Conservation (phyloP, 2,888 invertebrate species). For the Phyto melanocephala region DNA sequence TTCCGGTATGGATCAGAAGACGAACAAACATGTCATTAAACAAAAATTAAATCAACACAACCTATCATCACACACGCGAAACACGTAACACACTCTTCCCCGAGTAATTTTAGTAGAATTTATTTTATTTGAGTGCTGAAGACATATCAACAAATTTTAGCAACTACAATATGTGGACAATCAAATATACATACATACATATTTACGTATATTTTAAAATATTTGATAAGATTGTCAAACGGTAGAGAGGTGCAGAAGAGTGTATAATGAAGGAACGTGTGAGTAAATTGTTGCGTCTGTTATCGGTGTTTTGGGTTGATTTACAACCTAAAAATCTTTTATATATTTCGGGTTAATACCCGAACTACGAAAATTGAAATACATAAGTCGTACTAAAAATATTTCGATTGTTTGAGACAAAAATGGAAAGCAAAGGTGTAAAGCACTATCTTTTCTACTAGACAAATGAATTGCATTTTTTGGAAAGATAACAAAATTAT, state of each 20-base stretch:
- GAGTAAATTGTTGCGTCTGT: neutral
- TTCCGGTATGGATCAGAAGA: conserved; percentile 57
- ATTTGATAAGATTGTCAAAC: neutral
- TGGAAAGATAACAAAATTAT: no score
- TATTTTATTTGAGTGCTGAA: no score
- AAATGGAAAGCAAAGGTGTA: no score
- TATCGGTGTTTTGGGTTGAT: conserved; percentile 1
- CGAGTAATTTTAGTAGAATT: no score
- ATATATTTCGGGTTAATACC: no score
- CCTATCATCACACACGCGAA: conserved; percentile 13
- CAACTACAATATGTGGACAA: neutral
- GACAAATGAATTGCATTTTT: neutral
- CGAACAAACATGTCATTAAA: conserved; percentile 39
- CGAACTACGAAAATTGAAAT: no score
- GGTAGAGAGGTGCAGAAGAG: neutral
- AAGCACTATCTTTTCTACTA: neutral
- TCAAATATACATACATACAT: neutral
- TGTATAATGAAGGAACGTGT: neutral
- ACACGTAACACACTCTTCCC: no score
- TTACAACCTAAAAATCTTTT: no score
- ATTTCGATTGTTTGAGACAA: no score
- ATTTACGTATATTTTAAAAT: neutral
- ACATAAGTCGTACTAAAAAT: no score
- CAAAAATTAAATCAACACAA: conserved; percentile 41
- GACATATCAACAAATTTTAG: conserved; percentile 10